These are phyloP conservation scores for Drosophila longiperda DNA, from an alignment of 2,888 invertebrate species.

Conservation along the genomic window DNA sequence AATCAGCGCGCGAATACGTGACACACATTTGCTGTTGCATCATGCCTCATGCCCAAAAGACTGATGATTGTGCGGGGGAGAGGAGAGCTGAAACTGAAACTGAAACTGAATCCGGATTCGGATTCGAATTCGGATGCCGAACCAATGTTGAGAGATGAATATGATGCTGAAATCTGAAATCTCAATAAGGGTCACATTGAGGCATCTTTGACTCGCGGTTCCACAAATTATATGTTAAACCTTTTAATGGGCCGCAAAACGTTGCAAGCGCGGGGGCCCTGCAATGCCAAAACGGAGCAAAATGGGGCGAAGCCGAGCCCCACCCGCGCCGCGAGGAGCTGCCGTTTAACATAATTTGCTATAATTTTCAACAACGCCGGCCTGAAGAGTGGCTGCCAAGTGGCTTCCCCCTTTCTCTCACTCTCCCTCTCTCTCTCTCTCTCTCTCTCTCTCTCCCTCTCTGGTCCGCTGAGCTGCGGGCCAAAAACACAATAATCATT, in stretches of 20 bases:
- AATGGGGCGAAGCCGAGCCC: constrained; percentile 56
- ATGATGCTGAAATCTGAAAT: constrained; percentile 9
- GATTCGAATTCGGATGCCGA: constrained; percentile 5
- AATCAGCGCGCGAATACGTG: constrained; percentile 70
- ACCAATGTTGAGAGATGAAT: background rate
- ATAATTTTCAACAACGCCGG: constrained; percentile 82
- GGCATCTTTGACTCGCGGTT: constrained; percentile 63
- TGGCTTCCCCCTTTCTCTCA: constrained; percentile 42
- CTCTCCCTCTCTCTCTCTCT: constrained; percentile 11
- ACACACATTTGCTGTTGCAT: constrained; percentile 65
- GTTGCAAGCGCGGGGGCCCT: constrained; percentile 13
- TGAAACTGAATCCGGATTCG: background rate
- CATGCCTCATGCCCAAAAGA: constrained; percentile 19
- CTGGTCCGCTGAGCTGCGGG: constrained; percentile 12
- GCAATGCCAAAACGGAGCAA: constrained; percentile 21
- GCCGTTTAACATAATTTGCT: constrained; percentile 85
- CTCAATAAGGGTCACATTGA: constrained; percentile 43
- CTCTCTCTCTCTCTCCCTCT: background rate
- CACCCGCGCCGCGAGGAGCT: constrained; percentile 68
- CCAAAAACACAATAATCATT: constrained; percentile 75
- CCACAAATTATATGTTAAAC: constrained; percentile 66
- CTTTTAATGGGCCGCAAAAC: constrained; percentile 59
- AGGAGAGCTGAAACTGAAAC: background rate
- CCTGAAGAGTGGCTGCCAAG: constrained; percentile 55
- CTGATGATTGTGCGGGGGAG: constrained; percentile 14